Evolutionary conservation across 2,797 vertebrate species (phyloP).

Genomic region (Pterois miles): DNA sequence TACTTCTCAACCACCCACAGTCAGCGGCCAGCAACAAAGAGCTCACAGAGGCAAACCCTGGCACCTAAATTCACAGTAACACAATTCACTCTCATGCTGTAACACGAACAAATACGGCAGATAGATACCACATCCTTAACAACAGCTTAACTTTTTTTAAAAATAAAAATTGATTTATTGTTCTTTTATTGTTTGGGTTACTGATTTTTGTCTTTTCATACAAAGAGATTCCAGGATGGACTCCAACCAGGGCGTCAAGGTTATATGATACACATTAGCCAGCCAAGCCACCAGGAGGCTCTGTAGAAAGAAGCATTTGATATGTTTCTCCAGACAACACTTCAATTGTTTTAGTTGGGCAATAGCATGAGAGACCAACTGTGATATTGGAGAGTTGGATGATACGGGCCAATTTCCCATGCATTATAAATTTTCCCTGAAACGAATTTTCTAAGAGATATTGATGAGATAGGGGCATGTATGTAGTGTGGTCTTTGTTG

Average conservation of each 20-base stretch:
- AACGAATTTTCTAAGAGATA: not conserved
- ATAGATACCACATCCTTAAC: not conserved
- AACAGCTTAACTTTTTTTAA: not conserved
- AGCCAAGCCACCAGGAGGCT: not conserved
- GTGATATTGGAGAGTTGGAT: not conserved
- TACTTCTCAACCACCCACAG: slow-evolving; percentile 64
- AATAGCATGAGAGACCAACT: not conserved
- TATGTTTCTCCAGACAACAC: slow-evolving; percentile 24
- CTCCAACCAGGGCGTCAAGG: not conserved
- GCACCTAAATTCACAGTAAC: not conserved
- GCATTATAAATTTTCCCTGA: not conserved
- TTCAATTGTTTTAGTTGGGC: not conserved
- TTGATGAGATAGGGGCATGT: not conserved
- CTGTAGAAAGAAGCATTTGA: slow-evolving; percentile 24
- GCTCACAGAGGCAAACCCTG: slow-evolving; percentile 4
- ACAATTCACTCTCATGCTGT: not conserved
- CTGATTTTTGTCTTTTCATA: not conserved
- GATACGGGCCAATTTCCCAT: not conserved
- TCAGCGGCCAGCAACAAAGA: slow-evolving; percentile 4
- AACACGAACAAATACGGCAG: not conserved
- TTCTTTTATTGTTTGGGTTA: not conserved
- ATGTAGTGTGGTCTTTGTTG: not conserved
- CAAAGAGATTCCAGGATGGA: slow-evolving; percentile 1
- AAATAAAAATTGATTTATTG: slow-evolving; percentile 25
- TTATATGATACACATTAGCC: slow-evolving; percentile 15